Conservation (phyloP, 2,888 invertebrate species). For the Acanthacorydalis orientalis region DNA sequence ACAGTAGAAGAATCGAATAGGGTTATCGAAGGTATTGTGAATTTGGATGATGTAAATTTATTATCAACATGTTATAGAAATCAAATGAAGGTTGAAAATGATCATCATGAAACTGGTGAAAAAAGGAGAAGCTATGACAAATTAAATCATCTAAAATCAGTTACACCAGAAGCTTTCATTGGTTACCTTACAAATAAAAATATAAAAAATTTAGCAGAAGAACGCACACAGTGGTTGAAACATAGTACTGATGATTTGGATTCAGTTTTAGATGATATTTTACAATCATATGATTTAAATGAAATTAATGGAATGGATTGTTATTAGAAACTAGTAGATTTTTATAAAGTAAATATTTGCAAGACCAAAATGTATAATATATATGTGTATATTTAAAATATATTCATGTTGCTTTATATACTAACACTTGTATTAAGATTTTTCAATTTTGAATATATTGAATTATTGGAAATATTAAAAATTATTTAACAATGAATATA, state of each 20-base stretch:
- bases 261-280: constrained; percentile 58
- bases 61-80: constrained; percentile 41
- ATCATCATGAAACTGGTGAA: constrained; percentile 16
- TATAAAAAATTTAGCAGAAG: constrained; percentile 38
- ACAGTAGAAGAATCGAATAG: constrained; percentile 16
- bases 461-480: too few species aligned
- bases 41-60: constrained; percentile 42
- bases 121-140: constrained; percentile 18
- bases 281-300: constrained; percentile 37
- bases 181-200: constrained; percentile 36
- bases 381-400: too few species aligned
- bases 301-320: constrained; percentile 53
- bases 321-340: constrained; percentile 28
- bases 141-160: constrained; percentile 17
- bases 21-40: constrained; percentile 48
- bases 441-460: too few species aligned
- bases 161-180: constrained; percentile 42
- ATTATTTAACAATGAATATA: too few species aligned
- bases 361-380: too few species aligned
- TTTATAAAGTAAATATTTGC: background rate
- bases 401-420: too few species aligned
- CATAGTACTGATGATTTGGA: constrained; percentile 47
- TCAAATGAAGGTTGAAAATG: constrained; percentile 22
- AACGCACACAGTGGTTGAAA: constrained; percentile 47
- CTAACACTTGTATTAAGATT: too few species aligned